phyloP scores from a whole-genome alignment of 2,888 invertebrate species.

The Steinernema carpocapsae region DNA sequence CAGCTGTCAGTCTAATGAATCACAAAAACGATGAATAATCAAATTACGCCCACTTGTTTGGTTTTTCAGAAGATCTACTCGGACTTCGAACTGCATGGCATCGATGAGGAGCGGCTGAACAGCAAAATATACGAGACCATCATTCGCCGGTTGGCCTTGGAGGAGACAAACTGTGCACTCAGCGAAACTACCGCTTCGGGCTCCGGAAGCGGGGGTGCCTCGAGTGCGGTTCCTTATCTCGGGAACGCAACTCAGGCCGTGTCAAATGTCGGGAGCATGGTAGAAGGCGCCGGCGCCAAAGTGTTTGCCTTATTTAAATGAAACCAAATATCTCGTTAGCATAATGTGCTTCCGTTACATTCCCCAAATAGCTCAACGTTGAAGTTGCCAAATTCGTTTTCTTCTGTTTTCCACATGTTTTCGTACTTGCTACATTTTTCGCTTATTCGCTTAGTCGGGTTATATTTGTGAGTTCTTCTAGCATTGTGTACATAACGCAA shows the following conservation, averaged over 20 bases:
- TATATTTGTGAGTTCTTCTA: slow-evolving; percentile 25
- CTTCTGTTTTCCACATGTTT: neutral
- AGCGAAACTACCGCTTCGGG: slow-evolving; percentile 41
- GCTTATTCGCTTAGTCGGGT: slow-evolving; percentile 35
- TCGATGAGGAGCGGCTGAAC: slow-evolving; percentile 94
- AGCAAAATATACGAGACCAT: slow-evolving; percentile 84
- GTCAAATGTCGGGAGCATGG: slow-evolving; percentile 64
- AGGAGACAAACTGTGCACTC: slow-evolving; percentile 75
- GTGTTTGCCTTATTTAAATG: slow-evolving; percentile 67
- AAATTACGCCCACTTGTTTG: slow-evolving; percentile 15
- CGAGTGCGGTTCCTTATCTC: slow-evolving; percentile 38
- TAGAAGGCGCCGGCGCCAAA: slow-evolving; percentile 67
- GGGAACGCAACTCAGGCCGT: slow-evolving; percentile 66
- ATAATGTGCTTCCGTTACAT: neutral
- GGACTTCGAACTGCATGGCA: slow-evolving; percentile 98
- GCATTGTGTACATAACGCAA: neutral
- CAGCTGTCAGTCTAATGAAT: slow-evolving; percentile 1
- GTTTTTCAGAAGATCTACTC: slow-evolving; percentile 89
- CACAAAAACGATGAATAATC: slow-evolving; percentile 4
- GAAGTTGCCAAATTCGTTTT: slow-evolving; percentile 7
- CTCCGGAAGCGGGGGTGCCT: slow-evolving; percentile 17
- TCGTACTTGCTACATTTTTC: slow-evolving; percentile 13
- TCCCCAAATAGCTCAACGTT: slow-evolving; percentile 31
- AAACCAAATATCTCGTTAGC: slow-evolving; percentile 21
- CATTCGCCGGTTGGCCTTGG: slow-evolving; percentile 90